Evolutionary conservation across 2,797 vertebrate genomes (phyloP), one percentile per base, ranked within the genome.

Genomic region (Centropyge bicolor): DNA sequence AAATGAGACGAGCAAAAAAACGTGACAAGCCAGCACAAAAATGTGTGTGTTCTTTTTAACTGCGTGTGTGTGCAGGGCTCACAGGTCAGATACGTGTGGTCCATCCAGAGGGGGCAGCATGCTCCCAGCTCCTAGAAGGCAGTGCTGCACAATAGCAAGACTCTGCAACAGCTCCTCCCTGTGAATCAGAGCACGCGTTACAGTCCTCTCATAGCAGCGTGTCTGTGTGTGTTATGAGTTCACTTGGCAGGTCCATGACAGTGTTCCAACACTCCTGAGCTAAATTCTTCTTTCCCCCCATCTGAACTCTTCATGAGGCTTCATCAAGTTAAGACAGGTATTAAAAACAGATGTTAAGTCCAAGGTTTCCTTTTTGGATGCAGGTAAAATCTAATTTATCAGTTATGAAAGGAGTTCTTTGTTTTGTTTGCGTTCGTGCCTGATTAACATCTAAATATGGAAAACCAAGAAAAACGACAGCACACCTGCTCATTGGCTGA

Each of bases 121-220:
- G 89, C 97, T 98, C 76, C 97, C 98, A 73, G 98, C 97, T 83
- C 98, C 98, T 72, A 98, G 97, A 70, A 99, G 94, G 93, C 98
- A 97, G 93, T 98, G 98, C 84, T 98, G 97, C 72, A 99, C 96
- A 22, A 99, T 95, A 63, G 97, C 96, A 69, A 99, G 96, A 89
- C 97, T 96, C 92, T 98, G 98, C 54, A 98, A 96, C 89, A 99
- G 95, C 90, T 98, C 98, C 95, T 99, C 98, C 94, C 98, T 99
- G 94, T 76, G 86, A 84, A 80, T 24, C 41, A 69, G 48, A 38
- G 11, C 35, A 56, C 48, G 72, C 74, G 89, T 89, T 81, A 80
- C 83, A 90, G 63, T 68, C 17, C 7, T 20, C 22, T 57, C 45
- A 74, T 7, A 55, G 66, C 64, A 17, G 55, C 4, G 35, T 38